A percentile compares a stretch with the other conserved stretches of the same genome.
Conservation (phyloP, 2,888 invertebrate genomes). For the Himalopsyche kuldschensis region DNA sequence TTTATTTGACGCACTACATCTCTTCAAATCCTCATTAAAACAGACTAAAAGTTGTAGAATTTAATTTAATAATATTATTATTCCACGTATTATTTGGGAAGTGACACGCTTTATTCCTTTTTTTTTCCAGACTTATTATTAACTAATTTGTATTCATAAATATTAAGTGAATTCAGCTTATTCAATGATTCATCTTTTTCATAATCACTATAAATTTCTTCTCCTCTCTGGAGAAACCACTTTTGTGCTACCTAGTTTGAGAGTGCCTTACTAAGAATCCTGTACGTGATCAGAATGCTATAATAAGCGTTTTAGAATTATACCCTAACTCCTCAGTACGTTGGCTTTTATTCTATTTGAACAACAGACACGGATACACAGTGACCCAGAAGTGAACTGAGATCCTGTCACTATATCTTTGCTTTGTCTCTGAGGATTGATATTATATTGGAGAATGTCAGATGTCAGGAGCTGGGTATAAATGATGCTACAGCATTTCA, state of each 20-base stretch:
- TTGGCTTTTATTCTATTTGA: constrained; percentile 10
- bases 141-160: too few relatives aligned
- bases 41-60: too few relatives aligned
- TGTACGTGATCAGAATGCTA: constrained; percentile 25
- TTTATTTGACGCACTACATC: too few relatives aligned
- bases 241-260: background rate
- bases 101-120: too few relatives aligned
- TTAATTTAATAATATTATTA: too few relatives aligned
- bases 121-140: too few relatives aligned
- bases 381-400: constrained; percentile 20
- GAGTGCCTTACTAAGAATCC: constrained; percentile 11
- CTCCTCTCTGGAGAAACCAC: too few relatives aligned
- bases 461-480: constrained; percentile 13
- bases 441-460: constrained; percentile 20
- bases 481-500: background rate
- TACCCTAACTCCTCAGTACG: constrained; percentile 5
- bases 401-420: background rate
- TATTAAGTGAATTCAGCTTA: too few relatives aligned
- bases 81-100: too few relatives aligned
- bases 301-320: constrained; percentile 24
- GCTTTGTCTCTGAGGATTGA: constrained; percentile 23
- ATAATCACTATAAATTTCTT: background rate
- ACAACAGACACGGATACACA: constrained; percentile 27
- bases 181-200: background rate
- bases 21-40: too few relatives aligned